These are phyloP conservation scores for Archivesica marissinica DNA, from an alignment of 1,140 invertebrate species.

Conservation along the genomic window DNA sequence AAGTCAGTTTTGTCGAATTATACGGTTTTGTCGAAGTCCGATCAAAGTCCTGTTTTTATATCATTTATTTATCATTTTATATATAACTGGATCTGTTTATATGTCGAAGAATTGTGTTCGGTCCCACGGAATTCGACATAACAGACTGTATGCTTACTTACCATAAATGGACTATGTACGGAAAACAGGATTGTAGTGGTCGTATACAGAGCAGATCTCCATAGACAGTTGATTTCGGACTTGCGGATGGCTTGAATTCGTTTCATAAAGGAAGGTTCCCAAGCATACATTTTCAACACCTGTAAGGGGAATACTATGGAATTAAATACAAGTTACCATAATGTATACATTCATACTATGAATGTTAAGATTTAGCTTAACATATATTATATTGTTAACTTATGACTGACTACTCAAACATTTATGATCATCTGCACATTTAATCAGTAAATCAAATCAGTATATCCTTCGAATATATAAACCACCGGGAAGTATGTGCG, in stretches of 20 bases:
- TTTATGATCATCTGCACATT: too few species aligned
- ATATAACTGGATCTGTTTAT: background rate
- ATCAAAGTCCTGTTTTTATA: background rate
- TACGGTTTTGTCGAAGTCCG: background rate
- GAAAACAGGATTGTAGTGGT: slow-evolving; percentile 95
- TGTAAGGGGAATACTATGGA: slow-evolving; percentile 30
- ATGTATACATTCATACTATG: background rate
- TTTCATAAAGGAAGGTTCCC: slow-evolving; percentile 83
- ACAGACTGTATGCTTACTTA: slow-evolving; percentile 51
- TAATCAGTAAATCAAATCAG: too few species aligned
- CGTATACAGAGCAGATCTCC: slow-evolving; percentile 81
- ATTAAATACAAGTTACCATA: background rate
- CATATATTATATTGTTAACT: background rate
- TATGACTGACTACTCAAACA: background rate
- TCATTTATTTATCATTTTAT: background rate
- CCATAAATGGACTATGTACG: slow-evolving; percentile 96
- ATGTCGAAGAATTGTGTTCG: background rate
- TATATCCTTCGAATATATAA: background rate
- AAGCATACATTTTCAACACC: slow-evolving; percentile 78
- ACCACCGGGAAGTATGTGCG: background rate
- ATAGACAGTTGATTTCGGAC: slow-evolving; percentile 83
- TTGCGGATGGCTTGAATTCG: slow-evolving; percentile 77
- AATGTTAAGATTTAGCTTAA: background rate
- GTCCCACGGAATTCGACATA: too few species aligned
- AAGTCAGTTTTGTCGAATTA: background rate